A percentile compares a stretch with the other conserved stretches of the same genome.
These are phyloP conservation scores for Pipistrellus pygmaeus DNA, from an alignment of 2,797 vertebrate species.

Conservation along the genomic window DNA sequence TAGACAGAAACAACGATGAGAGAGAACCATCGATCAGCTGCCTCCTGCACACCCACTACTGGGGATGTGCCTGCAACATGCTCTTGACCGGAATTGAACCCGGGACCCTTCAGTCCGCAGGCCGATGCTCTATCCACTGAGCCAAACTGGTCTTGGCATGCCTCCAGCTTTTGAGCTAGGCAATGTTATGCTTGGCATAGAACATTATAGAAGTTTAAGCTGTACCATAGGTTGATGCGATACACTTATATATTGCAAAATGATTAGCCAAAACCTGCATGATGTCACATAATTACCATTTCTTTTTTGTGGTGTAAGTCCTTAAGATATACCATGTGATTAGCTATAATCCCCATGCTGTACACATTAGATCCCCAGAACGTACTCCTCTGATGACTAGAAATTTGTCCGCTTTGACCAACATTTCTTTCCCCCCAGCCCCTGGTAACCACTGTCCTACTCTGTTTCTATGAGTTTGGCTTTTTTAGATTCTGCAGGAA, in stretches of 20 bases:
- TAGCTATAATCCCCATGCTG: background rate
- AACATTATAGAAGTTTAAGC: background rate
- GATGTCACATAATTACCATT: background rate
- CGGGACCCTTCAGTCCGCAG: too few relatives aligned
- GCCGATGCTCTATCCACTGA: too few relatives aligned
- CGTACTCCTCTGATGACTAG: background rate
- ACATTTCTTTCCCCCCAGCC: too few relatives aligned
- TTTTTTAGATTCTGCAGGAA: background rate
- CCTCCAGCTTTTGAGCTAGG: background rate
- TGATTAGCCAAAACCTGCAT: background rate
- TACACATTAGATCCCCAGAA: background rate
- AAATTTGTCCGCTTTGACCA: background rate
- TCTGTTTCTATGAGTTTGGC: background rate
- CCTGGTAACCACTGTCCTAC: background rate
- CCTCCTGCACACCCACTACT: too few relatives aligned
- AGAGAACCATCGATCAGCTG: too few relatives aligned
- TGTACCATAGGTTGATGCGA: background rate
- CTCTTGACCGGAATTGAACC: too few relatives aligned
- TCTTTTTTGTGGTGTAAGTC: background rate
- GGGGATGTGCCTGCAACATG: too few relatives aligned
- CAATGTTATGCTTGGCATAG: too few relatives aligned
- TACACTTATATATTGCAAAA: background rate
- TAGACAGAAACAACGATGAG: too few relatives aligned
- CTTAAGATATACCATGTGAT: background rate
- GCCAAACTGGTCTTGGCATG: too few relatives aligned